These are phyloP conservation scores for Cheilosia variabilis DNA, from an alignment of 2,888 invertebrate species.

Conservation along the genomic window DNA sequence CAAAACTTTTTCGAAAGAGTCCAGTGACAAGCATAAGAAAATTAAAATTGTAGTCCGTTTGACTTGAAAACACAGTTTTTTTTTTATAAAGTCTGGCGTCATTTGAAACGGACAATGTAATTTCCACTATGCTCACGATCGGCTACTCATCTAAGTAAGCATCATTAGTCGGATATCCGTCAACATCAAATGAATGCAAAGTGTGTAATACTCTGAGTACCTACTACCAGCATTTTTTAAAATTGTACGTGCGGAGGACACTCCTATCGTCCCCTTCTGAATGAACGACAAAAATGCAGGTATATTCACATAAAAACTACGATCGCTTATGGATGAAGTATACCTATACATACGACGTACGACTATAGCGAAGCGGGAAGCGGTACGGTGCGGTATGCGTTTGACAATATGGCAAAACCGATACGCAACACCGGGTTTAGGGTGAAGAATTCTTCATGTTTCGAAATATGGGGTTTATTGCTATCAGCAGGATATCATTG, in stretches of 20 bases:
- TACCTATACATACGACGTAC: constrained; percentile 12
- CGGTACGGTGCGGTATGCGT: constrained; percentile 21
- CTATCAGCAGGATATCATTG: constrained; percentile 64
- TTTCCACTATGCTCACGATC: no score
- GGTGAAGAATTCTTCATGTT: constrained; percentile 50
- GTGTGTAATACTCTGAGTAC: constrained; percentile 14
- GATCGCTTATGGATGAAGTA: no score
- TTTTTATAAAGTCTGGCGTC: no score
- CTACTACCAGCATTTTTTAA: constrained; percentile 38
- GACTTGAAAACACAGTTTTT: no score
- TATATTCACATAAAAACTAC: constrained; percentile 34
- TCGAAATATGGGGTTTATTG: constrained; percentile 52
- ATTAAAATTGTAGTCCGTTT: no score
- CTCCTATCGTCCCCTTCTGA: no score
- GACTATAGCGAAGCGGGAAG: not conserved
- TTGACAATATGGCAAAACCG: constrained; percentile 60
- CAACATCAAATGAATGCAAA: constrained; percentile 32
- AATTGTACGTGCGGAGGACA: no score
- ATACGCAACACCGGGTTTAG: constrained; percentile 68
- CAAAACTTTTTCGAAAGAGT: no score
- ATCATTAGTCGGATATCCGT: not conserved
- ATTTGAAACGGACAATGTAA: no score
- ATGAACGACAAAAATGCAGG: constrained; percentile 30
- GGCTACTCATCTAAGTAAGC: no score
- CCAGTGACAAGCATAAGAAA: no score